A percentile compares a stretch with the other conserved stretches of the same genome.
Conservation (phyloP, 2,113 vertebrate species). For the Platichthys flesus region DNA sequence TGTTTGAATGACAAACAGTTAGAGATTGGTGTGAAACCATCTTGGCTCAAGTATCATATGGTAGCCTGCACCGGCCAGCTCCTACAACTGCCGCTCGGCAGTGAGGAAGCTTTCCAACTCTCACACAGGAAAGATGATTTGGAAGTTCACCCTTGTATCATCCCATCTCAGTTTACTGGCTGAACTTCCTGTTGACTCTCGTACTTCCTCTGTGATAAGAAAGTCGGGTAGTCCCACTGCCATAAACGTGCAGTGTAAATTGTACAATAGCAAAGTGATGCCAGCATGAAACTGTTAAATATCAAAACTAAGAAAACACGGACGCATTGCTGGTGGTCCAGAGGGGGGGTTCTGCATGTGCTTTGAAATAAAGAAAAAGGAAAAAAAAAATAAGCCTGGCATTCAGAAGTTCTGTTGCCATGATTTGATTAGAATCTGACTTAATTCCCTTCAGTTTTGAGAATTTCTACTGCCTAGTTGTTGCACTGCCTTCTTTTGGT, state of each 20-base stretch:
- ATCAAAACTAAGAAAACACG: slow-evolving; percentile 60
- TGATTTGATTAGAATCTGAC: slow-evolving; percentile 40
- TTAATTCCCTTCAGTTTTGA: slow-evolving; percentile 23
- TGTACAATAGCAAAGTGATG: slow-evolving; percentile 56
- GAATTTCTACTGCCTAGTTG: slow-evolving; percentile 21
- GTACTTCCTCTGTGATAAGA: slow-evolving; percentile 86
- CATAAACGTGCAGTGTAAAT: slow-evolving; percentile 58
- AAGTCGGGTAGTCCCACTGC: slow-evolving; percentile 78
- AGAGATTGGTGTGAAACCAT: slow-evolving; percentile 6
- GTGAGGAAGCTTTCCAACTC: slow-evolving; percentile 45
- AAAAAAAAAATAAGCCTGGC: slow-evolving; percentile 13
- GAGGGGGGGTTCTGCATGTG: slow-evolving; percentile 12
- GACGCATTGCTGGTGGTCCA: slow-evolving; percentile 37
- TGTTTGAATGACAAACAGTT: background rate
- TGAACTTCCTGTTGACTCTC: slow-evolving; percentile 83
- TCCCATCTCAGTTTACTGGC: slow-evolving; percentile 82
- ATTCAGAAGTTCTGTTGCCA: slow-evolving; percentile 26
- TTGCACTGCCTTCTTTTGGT: slow-evolving; percentile 49
- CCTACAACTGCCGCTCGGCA: slow-evolving; percentile 29
- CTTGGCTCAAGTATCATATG: background rate
- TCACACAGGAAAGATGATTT: slow-evolving; percentile 76
- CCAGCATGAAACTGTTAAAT: slow-evolving; percentile 57
- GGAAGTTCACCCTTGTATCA: slow-evolving; percentile 72
- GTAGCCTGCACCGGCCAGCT: slow-evolving; percentile 20
- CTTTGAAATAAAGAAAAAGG: background rate